Conservation (phyloP, 2,113 vertebrate genomes). For the Hydrochoerus hydrochaeris region DNA sequence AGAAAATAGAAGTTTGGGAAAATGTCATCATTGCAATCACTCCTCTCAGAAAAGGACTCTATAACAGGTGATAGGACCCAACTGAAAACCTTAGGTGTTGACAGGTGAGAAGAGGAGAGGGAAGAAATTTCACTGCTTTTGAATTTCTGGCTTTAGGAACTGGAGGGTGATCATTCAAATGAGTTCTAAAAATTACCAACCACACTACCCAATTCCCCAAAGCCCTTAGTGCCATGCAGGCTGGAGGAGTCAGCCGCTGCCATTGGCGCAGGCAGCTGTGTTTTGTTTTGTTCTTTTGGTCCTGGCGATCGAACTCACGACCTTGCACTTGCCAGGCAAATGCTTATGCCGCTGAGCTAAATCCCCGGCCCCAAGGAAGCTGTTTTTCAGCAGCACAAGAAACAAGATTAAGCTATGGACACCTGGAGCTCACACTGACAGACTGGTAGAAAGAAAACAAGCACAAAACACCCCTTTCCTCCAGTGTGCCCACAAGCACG, state of each 20-base stretch:
- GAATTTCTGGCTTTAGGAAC: background rate
- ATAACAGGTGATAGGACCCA: background rate
- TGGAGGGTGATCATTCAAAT: background rate
- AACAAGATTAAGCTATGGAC: accelerated
- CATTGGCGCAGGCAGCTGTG: background rate
- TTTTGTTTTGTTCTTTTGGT: no score
- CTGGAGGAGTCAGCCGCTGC: background rate
- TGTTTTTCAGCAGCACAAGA: background rate
- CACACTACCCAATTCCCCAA: background rate
- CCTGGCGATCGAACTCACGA: no score
- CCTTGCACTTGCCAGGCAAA: no score
- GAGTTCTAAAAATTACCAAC: background rate
- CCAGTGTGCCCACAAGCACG: accelerated
- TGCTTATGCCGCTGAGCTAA: no score
- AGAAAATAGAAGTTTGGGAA: background rate
- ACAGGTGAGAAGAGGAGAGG: background rate
- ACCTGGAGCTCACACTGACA: background rate
- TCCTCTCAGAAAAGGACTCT: background rate
- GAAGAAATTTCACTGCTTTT: background rate
- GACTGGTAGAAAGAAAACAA: background rate
- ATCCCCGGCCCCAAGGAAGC: no score
- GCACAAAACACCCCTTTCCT: background rate
- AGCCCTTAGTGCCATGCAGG: background rate
- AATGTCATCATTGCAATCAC: background rate
- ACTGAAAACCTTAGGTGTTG: background rate